phyloP scores from a whole-genome alignment of 2,797 vertebrate species.

The Darevskia mixta region DNA sequence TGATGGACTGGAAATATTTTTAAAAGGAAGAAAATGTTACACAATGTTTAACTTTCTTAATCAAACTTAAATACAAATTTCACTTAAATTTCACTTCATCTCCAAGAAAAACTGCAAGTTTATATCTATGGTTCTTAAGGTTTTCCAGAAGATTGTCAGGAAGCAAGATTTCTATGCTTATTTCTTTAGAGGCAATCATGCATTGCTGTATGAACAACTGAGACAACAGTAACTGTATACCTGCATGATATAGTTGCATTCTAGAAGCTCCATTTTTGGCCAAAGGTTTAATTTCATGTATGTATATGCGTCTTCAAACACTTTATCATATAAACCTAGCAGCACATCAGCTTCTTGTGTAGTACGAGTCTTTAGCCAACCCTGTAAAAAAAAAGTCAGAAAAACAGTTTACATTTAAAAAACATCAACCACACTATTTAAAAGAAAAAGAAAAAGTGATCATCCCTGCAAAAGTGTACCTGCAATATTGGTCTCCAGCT shows the following conservation, averaged over 20 bases:
- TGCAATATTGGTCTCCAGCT: slow-evolving; percentile 80
- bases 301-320: slow-evolving; percentile 82
- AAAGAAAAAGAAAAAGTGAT: slow-evolving; percentile 1
- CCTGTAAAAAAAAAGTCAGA: slow-evolving; percentile 71
- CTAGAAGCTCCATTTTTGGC: slow-evolving; percentile 82
- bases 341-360: slow-evolving; percentile 78
- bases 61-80: neutral
- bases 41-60: neutral
- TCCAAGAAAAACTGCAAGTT: neutral
- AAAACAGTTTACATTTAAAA: neutral
- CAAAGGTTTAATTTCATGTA: slow-evolving; percentile 82
- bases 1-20: slow-evolving; percentile 79
- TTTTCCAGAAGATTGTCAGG: neutral
- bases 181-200: neutral
- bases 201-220: neutral
- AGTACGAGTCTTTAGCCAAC: slow-evolving; percentile 83
- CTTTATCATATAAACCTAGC: slow-evolving; percentile 78
- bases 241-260: slow-evolving; percentile 81
- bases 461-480: slow-evolving; percentile 56
- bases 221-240: slow-evolving; percentile 57
- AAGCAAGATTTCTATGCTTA: neutral
- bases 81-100: neutral
- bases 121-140: neutral
- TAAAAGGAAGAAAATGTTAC: slow-evolving; percentile 34
- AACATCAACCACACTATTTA: neutral